Base-by-base conservation (phyloP, 2,113 vertebrate species). In the Otis tarda region DNA sequence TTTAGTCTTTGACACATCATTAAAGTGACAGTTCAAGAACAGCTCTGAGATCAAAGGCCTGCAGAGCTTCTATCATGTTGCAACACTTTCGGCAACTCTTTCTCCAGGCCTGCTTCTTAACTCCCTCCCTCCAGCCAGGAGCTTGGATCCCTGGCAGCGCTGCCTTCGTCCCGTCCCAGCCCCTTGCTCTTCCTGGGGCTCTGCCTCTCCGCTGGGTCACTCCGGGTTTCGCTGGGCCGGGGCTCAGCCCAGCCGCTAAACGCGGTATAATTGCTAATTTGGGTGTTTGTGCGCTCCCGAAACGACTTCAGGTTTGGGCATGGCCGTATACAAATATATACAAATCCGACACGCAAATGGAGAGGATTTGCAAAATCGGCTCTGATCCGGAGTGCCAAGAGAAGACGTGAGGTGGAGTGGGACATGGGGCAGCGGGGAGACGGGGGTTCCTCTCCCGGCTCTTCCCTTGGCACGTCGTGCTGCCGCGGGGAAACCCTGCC, bases 1-100 rank as follows among this genome's bases (percentile, higher is more conserved):
- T 96, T 95, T 84, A 96, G 90, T 96, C 92, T 92, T 92, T 93
- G 95, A 96, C 95, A 96, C 95, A 89, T 94, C 95, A 96, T 97
- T 97, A 96, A 97, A 96, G 95, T 96, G 96, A 96, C 95, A 94
- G 95, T 94, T 96, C 94, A 96, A 96, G 96, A 95, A n/a, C 94
- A 89, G 92, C 92, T 75, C 92, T 0, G 74, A 96, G 94, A 96
- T 96, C 95, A 96, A 94, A 96, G 96, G 53, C 35, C 92, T 87
- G 94, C 90, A 43, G 94, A 95, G 95, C 95, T 95, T 95, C 95
- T 96, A 87, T 94, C 80, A 65, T 93, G 94, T 93, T 94, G 95
- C 94, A 94, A 83, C 0, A 57, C 94, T 95, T 61, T 95, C n/a
- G 21, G 91, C 95, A 94, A 10, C 88, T 65, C 87, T 69, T 96